phyloP scores from a whole-genome alignment of 2,113 vertebrate genomes.

The Misgurnus mizolepis region DNA sequence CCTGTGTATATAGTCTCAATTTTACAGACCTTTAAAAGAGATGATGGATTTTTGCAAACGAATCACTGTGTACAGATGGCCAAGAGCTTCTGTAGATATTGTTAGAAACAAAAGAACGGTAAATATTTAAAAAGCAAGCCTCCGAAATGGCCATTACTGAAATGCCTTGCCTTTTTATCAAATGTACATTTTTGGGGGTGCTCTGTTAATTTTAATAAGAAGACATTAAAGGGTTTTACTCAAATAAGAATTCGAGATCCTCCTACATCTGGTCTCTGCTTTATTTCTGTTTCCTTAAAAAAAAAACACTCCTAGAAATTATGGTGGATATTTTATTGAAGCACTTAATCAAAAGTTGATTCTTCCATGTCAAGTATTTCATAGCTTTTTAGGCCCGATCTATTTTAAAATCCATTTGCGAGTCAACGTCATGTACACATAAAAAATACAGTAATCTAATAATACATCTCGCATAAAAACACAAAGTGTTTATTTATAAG shows the following conservation, averaged over 20 bases:
- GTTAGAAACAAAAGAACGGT: slow-evolving; percentile 78
- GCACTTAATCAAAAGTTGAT: slow-evolving; percentile 8
- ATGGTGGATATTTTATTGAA: slow-evolving; percentile 44
- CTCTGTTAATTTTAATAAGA: slow-evolving; percentile 69
- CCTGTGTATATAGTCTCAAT: slow-evolving; percentile 84
- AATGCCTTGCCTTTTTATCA: slow-evolving; percentile 88
- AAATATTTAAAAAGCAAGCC: slow-evolving; percentile 81
- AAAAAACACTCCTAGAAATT: too few relatives aligned
- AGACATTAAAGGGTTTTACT: slow-evolving; percentile 54
- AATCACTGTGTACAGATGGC: slow-evolving; percentile 90
- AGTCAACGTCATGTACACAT: background rate
- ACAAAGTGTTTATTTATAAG: background rate
- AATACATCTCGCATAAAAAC: slow-evolving; percentile 12
- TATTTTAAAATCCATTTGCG: slow-evolving; percentile 1
- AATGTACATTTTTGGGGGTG: slow-evolving; percentile 71
- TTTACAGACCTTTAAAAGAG: slow-evolving; percentile 66
- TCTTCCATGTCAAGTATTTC: slow-evolving; percentile 14
- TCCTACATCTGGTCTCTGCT: slow-evolving; percentile 47
- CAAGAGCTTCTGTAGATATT: slow-evolving; percentile 91
- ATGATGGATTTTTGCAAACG: slow-evolving; percentile 65
- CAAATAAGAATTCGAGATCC: slow-evolving; percentile 39
- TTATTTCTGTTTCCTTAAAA: background rate
- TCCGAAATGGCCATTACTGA: slow-evolving; percentile 79
- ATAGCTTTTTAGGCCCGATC: slow-evolving; percentile 3
- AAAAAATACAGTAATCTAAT: slow-evolving; percentile 23